These are phyloP conservation scores for Slavum lentiscoides DNA, from an alignment of 2,888 invertebrate genomes.

Conservation along the genomic window DNA sequence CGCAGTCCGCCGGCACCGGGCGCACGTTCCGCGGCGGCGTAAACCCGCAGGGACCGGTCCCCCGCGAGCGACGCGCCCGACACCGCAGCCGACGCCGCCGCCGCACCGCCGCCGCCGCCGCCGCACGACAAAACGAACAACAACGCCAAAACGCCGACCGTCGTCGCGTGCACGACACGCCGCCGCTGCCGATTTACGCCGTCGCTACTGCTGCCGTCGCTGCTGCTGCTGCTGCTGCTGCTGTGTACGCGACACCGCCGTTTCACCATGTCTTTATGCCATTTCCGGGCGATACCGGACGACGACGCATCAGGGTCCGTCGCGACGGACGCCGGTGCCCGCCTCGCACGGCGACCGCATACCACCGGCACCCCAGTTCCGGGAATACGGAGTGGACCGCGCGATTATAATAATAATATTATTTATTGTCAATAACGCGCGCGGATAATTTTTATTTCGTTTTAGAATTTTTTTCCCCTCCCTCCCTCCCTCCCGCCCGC, in stretches of 20 bases:
- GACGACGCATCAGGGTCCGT: constrained; percentile 38
- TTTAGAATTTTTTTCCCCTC: no score
- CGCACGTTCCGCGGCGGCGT: constrained; percentile 38
- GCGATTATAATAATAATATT: no score
- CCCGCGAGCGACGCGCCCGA: neutral
- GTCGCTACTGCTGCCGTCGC: neutral
- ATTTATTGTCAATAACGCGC: no score
- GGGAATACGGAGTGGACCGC: no score
- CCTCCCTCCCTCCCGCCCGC: no score
- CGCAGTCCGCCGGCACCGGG: constrained; percentile 23
- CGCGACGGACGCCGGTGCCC: constrained; percentile 49
- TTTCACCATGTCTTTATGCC: constrained; percentile 55
- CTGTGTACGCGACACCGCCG: constrained; percentile 48
- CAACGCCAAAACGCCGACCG: constrained; percentile 20
- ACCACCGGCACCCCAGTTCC: neutral
- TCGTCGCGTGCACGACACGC: constrained; percentile 8
- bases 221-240: neutral
- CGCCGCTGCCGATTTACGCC: constrained; percentile 13
- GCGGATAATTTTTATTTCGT: no score
- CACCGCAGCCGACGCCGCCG: constrained; percentile 12
- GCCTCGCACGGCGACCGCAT: constrained; percentile 42
- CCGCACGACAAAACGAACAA: constrained; percentile 35
- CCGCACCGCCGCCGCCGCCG: no score
- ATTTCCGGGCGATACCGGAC: constrained; percentile 47
- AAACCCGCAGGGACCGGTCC: no score